Conservation (phyloP, 1,140 invertebrate species). For the Globodera ellingtonae region DNA sequence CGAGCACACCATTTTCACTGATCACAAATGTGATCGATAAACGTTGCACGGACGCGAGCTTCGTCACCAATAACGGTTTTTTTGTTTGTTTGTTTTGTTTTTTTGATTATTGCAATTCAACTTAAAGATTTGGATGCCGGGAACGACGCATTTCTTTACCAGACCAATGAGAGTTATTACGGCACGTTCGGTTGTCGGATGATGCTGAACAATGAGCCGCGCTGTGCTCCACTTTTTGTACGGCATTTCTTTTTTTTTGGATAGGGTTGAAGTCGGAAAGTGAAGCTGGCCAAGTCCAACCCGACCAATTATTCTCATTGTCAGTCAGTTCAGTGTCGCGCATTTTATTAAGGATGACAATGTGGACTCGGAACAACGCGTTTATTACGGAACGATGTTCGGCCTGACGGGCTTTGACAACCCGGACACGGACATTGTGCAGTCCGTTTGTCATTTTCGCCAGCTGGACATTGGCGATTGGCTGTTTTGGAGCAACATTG, state of each 20-base stretch:
- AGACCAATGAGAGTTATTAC: conserved; percentile 93
- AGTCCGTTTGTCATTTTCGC: conserved; percentile 46
- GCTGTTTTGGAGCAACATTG: conserved; percentile 50
- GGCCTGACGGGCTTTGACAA: conserved; percentile 24
- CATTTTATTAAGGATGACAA: neutral
- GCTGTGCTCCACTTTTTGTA: conserved; percentile 49
- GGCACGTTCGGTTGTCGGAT: conserved; percentile 86
- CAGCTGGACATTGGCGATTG: conserved; percentile 47
- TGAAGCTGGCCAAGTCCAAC: no score
- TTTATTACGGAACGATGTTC: conserved; percentile 13
- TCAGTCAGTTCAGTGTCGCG: no score
- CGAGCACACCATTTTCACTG: conserved; percentile 89
- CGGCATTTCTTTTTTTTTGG: no score
- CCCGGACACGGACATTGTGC: conserved; percentile 36
- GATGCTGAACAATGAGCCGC: conserved; percentile 66
- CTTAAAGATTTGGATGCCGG: conserved; percentile 52
- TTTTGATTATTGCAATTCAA: conserved; percentile 22
- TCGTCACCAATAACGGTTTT: conserved; percentile 53
- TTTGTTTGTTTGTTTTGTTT: conserved; percentile 2
- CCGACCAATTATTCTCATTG: no score
- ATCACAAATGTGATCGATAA: conserved; percentile 82
- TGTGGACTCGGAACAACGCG: neutral
- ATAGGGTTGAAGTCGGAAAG: no score
- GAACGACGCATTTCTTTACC: conserved; percentile 80
- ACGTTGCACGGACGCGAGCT: conserved; percentile 69